These are phyloP conservation scores for Triplophysa dalaica DNA, from an alignment of 2,113 vertebrate species.

Conservation along the genomic window DNA sequence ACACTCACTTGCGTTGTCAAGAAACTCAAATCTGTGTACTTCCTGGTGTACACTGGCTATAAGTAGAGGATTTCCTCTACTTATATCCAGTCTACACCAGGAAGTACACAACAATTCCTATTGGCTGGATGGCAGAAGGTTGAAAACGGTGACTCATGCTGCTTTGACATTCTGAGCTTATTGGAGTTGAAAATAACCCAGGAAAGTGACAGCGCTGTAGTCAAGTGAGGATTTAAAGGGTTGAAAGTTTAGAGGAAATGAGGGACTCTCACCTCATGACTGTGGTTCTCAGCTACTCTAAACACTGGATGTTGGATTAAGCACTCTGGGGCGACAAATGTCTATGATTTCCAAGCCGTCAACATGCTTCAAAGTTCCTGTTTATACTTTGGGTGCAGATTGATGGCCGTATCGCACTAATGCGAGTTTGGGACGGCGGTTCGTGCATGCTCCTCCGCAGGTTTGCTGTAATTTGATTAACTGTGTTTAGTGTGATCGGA, in stretches of 20 bases:
- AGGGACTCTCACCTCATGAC: slow-evolving; percentile 17
- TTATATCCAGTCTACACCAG: not conserved
- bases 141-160: not conserved
- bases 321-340: slow-evolving; percentile 55
- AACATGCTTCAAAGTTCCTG: slow-evolving; percentile 69
- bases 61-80: not conserved
- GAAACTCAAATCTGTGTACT: not conserved
- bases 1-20: slow-evolving; percentile 32
- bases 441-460: not conserved
- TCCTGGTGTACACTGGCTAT: no score
- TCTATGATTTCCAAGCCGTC: slow-evolving; percentile 64
- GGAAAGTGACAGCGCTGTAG: not conserved
- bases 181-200: slow-evolving; percentile 4
- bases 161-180: not conserved
- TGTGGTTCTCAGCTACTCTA: slow-evolving; percentile 56
- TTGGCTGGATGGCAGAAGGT: no score
- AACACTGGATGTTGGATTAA: slow-evolving; percentile 63
- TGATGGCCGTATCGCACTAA: slow-evolving; percentile 53
- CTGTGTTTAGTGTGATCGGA: slow-evolving; percentile 1
- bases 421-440: slow-evolving; percentile 32
- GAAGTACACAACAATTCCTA: not conserved
- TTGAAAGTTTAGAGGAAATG: slow-evolving; percentile 15
- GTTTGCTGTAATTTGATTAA: not conserved
- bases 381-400: slow-evolving; percentile 65
- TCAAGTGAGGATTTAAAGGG: not conserved